Evolutionary conservation across 2,888 invertebrate genomes (phyloP).

Genomic region (Seladonia tumulorum): DNA sequence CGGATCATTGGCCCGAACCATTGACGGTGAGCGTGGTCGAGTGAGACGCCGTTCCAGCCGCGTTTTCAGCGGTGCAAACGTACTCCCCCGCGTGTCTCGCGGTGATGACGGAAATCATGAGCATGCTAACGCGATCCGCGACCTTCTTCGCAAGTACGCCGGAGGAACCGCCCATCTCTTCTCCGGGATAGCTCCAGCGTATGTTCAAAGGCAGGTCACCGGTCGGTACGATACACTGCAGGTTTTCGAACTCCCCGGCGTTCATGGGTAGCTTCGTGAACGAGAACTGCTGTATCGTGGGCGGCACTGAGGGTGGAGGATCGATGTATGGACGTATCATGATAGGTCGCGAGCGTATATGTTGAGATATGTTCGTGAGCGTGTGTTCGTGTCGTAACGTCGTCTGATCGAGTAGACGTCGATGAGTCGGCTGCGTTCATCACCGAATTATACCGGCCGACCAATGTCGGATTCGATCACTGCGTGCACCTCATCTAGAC

Average conservation of each 20-base stretch:
- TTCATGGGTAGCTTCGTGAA: slow-evolving; percentile 83
- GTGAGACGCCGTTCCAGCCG: slow-evolving; percentile 83
- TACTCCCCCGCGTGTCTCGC: slow-evolving; percentile 85
- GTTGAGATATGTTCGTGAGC: slow-evolving; percentile 10
- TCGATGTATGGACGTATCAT: slow-evolving; percentile 67
- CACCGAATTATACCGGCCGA: background rate
- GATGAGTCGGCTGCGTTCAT: slow-evolving; percentile 28
- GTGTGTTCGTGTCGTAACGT: slow-evolving; percentile 35
- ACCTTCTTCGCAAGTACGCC: slow-evolving; percentile 83
- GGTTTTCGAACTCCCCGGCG: slow-evolving; percentile 88
- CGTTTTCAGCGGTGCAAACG: slow-evolving; percentile 84
- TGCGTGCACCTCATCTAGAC: background rate
- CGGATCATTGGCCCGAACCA: slow-evolving; percentile 81
- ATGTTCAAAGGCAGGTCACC: slow-evolving; percentile 91
- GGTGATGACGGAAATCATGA: slow-evolving; percentile 89
- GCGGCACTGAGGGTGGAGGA: slow-evolving; percentile 80
- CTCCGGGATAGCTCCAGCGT: slow-evolving; percentile 87
- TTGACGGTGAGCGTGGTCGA: slow-evolving; percentile 84
- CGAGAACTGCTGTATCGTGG: slow-evolving; percentile 82
- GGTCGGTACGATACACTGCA: slow-evolving; percentile 87
- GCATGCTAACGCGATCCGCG: slow-evolving; percentile 87
- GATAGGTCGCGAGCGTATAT: slow-evolving; percentile 57
- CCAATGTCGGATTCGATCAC: background rate
- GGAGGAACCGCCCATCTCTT: slow-evolving; percentile 82
- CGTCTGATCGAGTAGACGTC: slow-evolving; percentile 35